Evolutionary conservation across 2,797 vertebrate genomes (phyloP), one percentile per base, ranked within the genome.

Genomic region (Sebastes steindachneri): DNA sequence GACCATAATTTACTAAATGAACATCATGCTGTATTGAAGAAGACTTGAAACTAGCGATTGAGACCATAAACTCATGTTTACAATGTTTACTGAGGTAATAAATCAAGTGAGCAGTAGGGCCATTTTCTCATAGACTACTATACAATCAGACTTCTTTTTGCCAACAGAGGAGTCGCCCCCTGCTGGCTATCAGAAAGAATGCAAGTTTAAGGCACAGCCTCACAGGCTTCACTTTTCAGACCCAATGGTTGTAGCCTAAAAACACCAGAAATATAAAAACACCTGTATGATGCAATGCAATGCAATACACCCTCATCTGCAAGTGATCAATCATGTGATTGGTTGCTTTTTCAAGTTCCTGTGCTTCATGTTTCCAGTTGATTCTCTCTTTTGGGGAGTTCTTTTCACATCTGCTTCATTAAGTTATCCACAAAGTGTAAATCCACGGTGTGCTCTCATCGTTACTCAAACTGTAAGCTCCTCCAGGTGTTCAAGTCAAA

Each of bases 331-430:
- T 64, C 35, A 14, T 54, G 11, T 65, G 19, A 51, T 41, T 53
- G 9, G 8, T 10, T 45, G 29, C 29, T 37, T 3, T 59, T 51
- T 45, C 12, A 12, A 25, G 5, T 15, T 62, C 9, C 55, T 5
- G 7, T 31, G 21, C 25, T 26, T 68, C 28, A 9, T 82, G 26
- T 65, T 64, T 75, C 14, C 31, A 66, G 21, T 76, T 59, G 69
- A 21, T 26, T 25, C 62, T 59, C 21, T 73, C 33, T 26, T 69
- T 29, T 10, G 9, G 26, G 66, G 28, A 68, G 23, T 17, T 74
- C 17, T 62, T 69, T 33, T 76, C 53, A 64, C 11, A 74, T 76
- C 63, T 65, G 80, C 64, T 75, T 82, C 51, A 55, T 53, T 75
- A 63, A 17, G 7, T 81, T 79, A 75, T 69, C 70, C 15, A 25